phyloP scores from a whole-genome alignment of 2,888 invertebrate genomes.

The Helleia helle region DNA sequence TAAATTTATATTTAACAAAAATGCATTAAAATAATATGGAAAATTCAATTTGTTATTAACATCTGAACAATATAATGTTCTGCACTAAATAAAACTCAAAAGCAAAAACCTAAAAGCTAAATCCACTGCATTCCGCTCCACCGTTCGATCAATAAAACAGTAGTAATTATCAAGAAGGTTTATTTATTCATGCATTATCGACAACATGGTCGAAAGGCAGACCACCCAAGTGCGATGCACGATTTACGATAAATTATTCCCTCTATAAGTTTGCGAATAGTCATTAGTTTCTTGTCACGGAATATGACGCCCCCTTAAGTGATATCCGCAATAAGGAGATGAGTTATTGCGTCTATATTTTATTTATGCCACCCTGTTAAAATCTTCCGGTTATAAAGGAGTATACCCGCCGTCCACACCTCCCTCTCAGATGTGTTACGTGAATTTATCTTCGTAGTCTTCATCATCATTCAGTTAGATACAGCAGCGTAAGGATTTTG shows the following conservation, averaged over 20 bases:
- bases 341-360: slow-evolving; percentile 19
- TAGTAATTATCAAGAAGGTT: not conserved
- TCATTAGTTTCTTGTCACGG: slow-evolving; percentile 24
- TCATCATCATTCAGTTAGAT: too few relatives aligned
- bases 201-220: not conserved
- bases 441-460: not conserved
- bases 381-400: not conserved
- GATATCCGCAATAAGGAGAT: slow-evolving; percentile 23
- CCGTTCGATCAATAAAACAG: not conserved
- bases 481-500: too few relatives aligned
- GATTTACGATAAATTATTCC: slow-evolving; percentile 24
- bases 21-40: too few relatives aligned
- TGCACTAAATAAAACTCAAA: too few relatives aligned
- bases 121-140: too few relatives aligned
- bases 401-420: slow-evolving; percentile 3
- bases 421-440: not conserved
- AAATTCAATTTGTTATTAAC: too few relatives aligned
- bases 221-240: slow-evolving; percentile 23
- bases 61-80: too few relatives aligned
- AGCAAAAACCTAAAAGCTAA: too few relatives aligned
- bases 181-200: not conserved
- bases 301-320: slow-evolving; percentile 24
- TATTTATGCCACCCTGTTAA: slow-evolving; percentile 8
- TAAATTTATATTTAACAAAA: too few relatives aligned
- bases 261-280: slow-evolving; percentile 22